These are phyloP conservation scores for Pocota personata DNA, from an alignment of 2,888 invertebrate genomes.

Conservation along the genomic window DNA sequence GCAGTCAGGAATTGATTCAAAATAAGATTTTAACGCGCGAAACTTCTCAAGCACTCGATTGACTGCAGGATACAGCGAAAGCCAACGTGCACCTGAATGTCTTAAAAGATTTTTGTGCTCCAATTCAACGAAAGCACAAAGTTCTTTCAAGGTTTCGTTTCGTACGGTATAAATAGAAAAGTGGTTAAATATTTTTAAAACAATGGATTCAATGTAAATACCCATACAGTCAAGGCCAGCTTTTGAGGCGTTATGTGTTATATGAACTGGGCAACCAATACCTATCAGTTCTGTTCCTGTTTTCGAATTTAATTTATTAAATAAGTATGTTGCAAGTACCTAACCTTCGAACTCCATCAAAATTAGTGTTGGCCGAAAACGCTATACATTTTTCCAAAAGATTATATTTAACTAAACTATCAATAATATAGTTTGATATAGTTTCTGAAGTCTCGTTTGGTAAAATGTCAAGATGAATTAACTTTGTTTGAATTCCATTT, in stretches of 20 bases:
- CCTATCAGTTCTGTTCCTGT: too few relatives aligned
- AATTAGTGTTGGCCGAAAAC: conserved; percentile 27
- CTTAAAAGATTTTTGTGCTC: conserved; percentile 19
- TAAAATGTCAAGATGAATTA: conserved; percentile 1
- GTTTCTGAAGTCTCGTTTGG: conserved; percentile 14
- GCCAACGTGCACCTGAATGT: conserved; percentile 42
- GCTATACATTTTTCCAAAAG: conserved; percentile 24
- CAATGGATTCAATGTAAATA: conserved; percentile 11
- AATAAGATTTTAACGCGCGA: too few relatives aligned
- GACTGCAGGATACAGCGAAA: conserved; percentile 24
- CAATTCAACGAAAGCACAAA: conserved; percentile 36
- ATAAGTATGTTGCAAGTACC: conserved; percentile 16
- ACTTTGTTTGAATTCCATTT: conserved; percentile 30
- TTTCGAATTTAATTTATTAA: conserved; percentile 14
- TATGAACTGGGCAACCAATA: too few relatives aligned
- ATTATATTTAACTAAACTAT: conserved; percentile 21
- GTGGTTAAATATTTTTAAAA: conserved; percentile 16
- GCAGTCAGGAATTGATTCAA: conserved; percentile 6
- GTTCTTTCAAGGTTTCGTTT: conserved; percentile 31
- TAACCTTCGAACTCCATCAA: conserved; percentile 8
- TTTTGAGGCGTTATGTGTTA: too few relatives aligned
- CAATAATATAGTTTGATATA: conserved; percentile 19
- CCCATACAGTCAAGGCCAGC: too few relatives aligned
- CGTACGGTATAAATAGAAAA: conserved; percentile 23
- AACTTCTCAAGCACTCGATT: too few relatives aligned